Conservation (phyloP, 1,140 invertebrate genomes). For the Cryptotermes secundus region DNA sequence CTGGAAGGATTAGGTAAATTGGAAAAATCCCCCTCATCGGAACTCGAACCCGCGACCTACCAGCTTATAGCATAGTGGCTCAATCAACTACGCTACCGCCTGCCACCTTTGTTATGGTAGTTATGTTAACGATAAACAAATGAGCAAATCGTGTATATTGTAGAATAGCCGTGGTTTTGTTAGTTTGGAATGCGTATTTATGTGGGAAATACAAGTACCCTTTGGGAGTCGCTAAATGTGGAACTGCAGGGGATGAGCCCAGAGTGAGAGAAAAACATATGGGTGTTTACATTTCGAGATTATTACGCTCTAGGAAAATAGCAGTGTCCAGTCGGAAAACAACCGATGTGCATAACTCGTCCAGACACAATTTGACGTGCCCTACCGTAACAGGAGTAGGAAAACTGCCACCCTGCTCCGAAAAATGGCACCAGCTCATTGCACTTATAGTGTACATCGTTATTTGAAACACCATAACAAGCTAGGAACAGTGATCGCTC, state of each 20-base stretch:
- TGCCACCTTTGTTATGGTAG: no score
- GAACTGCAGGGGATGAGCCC: background rate
- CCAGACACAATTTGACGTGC: no score
- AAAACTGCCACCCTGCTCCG: background rate
- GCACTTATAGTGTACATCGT: background rate
- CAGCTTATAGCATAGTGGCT: no score
- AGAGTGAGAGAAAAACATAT: background rate
- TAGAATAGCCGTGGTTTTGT: background rate
- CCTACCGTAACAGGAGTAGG: background rate
- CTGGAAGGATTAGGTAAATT: no score
- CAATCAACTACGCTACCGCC: no score
- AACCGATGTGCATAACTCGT: background rate
- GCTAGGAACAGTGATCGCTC: background rate
- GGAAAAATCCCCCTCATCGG: no score
- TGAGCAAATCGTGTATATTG: background rate
- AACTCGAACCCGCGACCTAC: no score
- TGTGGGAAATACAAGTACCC: background rate
- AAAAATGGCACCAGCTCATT: background rate
- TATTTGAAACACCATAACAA: background rate
- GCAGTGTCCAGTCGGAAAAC: background rate
- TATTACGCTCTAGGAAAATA: background rate
- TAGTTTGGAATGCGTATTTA: background rate
- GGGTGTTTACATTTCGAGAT: constrained; percentile 12
- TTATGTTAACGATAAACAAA: background rate
- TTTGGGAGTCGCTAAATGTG: background rate